Percentiles rank a stretch among this genome's conserved stretches.
These are phyloP conservation scores for Synanthedon tipuliformis DNA, from an alignment of 2,888 invertebrate species.

Conservation along the genomic window DNA sequence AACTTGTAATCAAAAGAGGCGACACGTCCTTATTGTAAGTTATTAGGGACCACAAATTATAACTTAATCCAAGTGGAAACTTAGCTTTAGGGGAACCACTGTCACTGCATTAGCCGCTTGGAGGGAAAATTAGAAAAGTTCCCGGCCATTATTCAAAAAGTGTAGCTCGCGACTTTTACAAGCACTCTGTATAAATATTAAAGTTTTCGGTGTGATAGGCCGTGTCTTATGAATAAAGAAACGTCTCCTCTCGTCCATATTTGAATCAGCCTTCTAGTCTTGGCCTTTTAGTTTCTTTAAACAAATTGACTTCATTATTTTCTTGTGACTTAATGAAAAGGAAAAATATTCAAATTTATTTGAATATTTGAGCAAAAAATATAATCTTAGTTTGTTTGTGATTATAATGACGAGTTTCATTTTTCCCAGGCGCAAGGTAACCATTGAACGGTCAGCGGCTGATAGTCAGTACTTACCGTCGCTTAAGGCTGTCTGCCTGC, in stretches of 20 bases:
- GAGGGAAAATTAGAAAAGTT: constrained; percentile 3
- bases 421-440: too few relatives aligned
- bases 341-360: too few relatives aligned
- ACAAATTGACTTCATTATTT: too few relatives aligned
- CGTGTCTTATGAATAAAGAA: neutral
- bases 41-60: constrained; percentile 27
- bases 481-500: too few relatives aligned
- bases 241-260: neutral
- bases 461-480: too few relatives aligned
- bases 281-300: neutral
- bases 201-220: neutral
- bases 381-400: too few relatives aligned
- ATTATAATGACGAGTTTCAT: too few relatives aligned
- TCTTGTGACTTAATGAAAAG: too few relatives aligned
- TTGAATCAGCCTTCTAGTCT: neutral
- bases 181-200: neutral
- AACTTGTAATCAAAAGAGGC: neutral
- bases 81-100: neutral
- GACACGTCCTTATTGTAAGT: constrained; percentile 16
- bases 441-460: too few relatives aligned
- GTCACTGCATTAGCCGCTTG: neutral
- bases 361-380: too few relatives aligned
- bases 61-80: constrained; percentile 14
- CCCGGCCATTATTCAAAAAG: constrained; percentile 2
- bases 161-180: neutral